Percentiles rank a stretch among this genome's conserved stretches.
These are phyloP conservation scores for Leptinotarsa defecta DNA, from an alignment of 1,140 invertebrate genomes.

Conservation along the genomic window DNA sequence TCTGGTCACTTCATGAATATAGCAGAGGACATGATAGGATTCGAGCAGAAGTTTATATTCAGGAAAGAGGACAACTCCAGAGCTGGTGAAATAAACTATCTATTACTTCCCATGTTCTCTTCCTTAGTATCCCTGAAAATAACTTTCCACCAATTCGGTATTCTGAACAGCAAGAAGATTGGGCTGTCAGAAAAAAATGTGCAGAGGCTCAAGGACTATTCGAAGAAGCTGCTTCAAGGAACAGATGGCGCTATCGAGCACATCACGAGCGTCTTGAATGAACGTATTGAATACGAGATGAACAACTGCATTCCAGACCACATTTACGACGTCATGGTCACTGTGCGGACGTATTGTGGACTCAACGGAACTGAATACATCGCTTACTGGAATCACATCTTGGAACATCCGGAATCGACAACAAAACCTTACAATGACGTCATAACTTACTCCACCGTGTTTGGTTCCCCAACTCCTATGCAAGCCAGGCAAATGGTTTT, in stretches of 20 bases:
- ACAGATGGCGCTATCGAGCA: neutral
- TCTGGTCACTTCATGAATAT: neutral
- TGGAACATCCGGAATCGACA: neutral
- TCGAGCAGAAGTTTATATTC: neutral
- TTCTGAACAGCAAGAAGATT: neutral
- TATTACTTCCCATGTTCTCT: neutral
- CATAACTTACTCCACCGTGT: neutral
- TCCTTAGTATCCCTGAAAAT: neutral
- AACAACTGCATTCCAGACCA: neutral
- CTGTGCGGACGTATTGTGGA: neutral
- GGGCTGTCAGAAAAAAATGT: constrained; percentile 1
- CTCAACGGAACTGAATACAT: constrained; percentile 2
- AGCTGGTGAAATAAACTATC: neutral
- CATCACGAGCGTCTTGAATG: neutral
- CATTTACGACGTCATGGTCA: neutral
- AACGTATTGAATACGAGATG: neutral
- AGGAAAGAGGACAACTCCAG: neutral
- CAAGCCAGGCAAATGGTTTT: neutral
- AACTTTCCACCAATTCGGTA: neutral
- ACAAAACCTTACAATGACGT: constrained; percentile 2
- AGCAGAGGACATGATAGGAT: neutral
- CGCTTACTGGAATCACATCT: neutral
- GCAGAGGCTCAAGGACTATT: neutral
- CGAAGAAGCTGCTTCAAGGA: neutral
- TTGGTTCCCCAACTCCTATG: neutral